phyloP scores from a whole-genome alignment of 2,113 vertebrate genomes.

The Atherinomorus stipes region DNA sequence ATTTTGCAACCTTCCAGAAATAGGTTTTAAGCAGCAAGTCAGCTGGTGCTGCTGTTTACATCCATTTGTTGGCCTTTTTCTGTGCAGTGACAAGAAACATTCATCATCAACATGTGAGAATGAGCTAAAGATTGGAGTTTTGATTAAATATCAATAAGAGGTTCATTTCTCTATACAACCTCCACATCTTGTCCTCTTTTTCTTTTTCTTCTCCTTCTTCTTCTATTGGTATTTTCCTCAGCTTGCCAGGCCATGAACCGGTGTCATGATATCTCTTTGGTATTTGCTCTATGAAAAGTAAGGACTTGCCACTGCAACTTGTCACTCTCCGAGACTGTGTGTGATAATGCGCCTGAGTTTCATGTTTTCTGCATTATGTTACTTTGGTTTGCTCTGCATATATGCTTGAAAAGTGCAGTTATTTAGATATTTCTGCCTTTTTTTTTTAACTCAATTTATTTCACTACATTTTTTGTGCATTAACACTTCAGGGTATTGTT shows the following conservation, averaged over 20 bases:
- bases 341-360: neutral
- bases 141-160: neutral
- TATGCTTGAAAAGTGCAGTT: too few species aligned
- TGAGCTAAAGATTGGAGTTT: neutral
- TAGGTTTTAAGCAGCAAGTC: neutral
- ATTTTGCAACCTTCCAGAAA: neutral
- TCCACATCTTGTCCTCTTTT: neutral
- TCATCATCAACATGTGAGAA: neutral
- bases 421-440: too few species aligned
- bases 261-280: slow-evolving; percentile 54
- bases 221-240: slow-evolving; percentile 23
- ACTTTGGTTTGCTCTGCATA: neutral
- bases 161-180: neutral
- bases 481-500: too few species aligned
- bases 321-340: slow-evolving; percentile 10
- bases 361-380: neutral
- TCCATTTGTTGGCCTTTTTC: neutral
- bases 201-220: neutral
- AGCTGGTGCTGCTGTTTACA: neutral
- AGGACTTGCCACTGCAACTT: slow-evolving; percentile 15
- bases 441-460: too few species aligned
- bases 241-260: slow-evolving; percentile 29
- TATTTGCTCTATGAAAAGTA: slow-evolving; percentile 44
- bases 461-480: too few species aligned
- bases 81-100: neutral